Conservation (phyloP, 2,888 invertebrate genomes). For the Caradrina clavipalpis region DNA sequence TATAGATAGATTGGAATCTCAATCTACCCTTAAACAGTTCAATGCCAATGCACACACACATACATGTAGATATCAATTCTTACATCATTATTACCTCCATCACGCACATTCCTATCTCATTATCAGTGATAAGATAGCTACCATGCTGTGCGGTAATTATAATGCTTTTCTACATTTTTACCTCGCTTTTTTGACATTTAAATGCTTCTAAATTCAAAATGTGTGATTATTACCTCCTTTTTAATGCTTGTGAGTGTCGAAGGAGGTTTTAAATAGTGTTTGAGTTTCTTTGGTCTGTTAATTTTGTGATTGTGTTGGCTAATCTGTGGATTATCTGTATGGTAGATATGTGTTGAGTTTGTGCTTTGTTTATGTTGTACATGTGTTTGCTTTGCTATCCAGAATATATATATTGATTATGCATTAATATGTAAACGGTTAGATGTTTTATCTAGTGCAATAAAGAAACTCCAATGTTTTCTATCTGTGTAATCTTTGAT, state of each 20-base stretch:
- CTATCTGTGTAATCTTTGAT: too few relatives aligned
- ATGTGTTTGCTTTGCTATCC: slow-evolving; percentile 20
- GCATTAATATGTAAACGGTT: too few relatives aligned
- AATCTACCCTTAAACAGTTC: slow-evolving; percentile 6
- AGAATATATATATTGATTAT: not conserved
- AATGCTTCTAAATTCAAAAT: slow-evolving; percentile 64
- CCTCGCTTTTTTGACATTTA: slow-evolving; percentile 7
- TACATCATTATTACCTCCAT: slow-evolving; percentile 30
- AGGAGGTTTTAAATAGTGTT: not conserved
- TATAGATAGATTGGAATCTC: not conserved
- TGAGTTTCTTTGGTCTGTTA: slow-evolving; percentile 36
- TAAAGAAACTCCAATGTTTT: too few relatives aligned
- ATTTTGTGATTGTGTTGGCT: slow-evolving; percentile 63
- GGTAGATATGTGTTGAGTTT: slow-evolving; percentile 17
- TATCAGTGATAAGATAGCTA: slow-evolving; percentile 50
- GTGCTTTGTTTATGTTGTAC: slow-evolving; percentile 29
- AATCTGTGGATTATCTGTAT: slow-evolving; percentile 47
- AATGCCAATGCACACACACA: slow-evolving; percentile 9
- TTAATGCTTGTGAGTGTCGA: slow-evolving; percentile 56
- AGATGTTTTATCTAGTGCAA: too few relatives aligned
- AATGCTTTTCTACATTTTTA: not conserved
- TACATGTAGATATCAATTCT: slow-evolving; percentile 28
- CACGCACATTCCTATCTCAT: slow-evolving; percentile 27
- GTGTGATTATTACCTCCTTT: slow-evolving; percentile 82
- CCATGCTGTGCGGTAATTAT: slow-evolving; percentile 55